These are phyloP conservation scores for Catocala nupta DNA, from an alignment of 2,888 invertebrate species.

Conservation along the genomic window DNA sequence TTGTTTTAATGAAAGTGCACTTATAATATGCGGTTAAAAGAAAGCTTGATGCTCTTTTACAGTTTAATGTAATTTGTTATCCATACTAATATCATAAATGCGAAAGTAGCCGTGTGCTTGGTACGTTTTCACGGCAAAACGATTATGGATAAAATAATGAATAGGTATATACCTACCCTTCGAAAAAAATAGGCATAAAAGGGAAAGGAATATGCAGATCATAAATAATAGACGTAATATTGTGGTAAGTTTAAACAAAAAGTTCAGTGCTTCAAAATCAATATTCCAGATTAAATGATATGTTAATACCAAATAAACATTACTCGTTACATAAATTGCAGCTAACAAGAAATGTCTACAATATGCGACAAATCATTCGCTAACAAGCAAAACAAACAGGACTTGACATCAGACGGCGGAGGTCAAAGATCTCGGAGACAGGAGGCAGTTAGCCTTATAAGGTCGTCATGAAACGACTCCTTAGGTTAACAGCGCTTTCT, in stretches of 20 bases:
- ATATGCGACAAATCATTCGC: conserved; percentile 23
- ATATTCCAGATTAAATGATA: too few relatives aligned
- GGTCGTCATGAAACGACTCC: conserved; percentile 64
- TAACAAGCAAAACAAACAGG: conserved; percentile 38
- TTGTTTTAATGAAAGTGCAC: conserved; percentile 23
- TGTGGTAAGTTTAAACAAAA: too few relatives aligned
- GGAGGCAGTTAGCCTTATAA: conserved; percentile 41
- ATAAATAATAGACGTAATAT: too few relatives aligned
- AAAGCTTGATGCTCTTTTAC: conserved; percentile 4
- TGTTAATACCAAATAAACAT: neutral
- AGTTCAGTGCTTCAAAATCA: too few relatives aligned
- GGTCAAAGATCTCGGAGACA: conserved; percentile 48
- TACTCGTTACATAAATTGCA: neutral
- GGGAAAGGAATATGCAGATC: too few relatives aligned
- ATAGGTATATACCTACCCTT: too few relatives aligned
- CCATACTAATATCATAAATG: too few relatives aligned
- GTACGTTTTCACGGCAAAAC: too few relatives aligned
- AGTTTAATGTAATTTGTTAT: neutral
- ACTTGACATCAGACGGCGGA: conserved; percentile 26
- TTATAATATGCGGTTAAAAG: conserved; percentile 5
- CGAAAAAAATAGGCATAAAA: too few relatives aligned
- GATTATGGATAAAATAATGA: too few relatives aligned
- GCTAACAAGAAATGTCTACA: neutral
- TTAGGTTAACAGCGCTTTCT: conserved; percentile 59
- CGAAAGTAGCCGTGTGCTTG: too few relatives aligned